Base-by-base conservation (phyloP, 2,888 invertebrate species). In the Tiliacea citrago region DNA sequence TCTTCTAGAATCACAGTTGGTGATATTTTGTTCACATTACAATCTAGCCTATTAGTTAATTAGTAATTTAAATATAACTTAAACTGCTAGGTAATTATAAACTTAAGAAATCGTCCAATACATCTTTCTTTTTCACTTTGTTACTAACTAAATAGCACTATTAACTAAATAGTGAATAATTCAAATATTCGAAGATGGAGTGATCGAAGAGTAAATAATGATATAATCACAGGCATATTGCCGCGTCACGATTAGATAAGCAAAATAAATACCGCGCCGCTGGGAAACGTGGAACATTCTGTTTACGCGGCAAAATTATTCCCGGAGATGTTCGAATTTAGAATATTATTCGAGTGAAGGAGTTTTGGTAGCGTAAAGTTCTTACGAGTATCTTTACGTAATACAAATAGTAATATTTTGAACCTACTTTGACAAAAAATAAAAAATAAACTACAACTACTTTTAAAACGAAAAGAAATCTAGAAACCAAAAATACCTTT, bases 181-280 rank as follows among this genome's bases (percentile, higher is more conserved):
- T 85, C 82, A 82, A 67, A 75, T 81, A 65, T 73, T 82, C 79
- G 53, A 47, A 63, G 72, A 84, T 68, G 10, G 42, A 80, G 69
- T 73, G 73, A 84, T 77, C 61, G 71, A 71, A 70, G 71, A 73
- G 73, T 67, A 75, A 82, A 87, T 85, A 85, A 85, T 87, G 80
- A 75, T 73, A 73, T 61, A 84, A 75, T 87, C 77, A 68, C 57
- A 42, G 71, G 49, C 72, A 71, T 77, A 70, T 68, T 55, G 71
- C 77, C 60, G 49, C 80, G 69, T 85, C 85, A 85, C 66, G 75
- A 69, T 80, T 82, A 87, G 77, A 79, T 75, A 75, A 75, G 87
- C 83, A 75, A 68, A 85, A 85, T 82, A 82, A 67, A 84, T 70
- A 73, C 53, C n/a, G 49, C 68, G 53, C 29, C 35, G 49, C 69